These are phyloP conservation scores for Sinopyrophorus schimmeli DNA, from an alignment of 2,888 invertebrate species.

Conservation along the genomic window DNA sequence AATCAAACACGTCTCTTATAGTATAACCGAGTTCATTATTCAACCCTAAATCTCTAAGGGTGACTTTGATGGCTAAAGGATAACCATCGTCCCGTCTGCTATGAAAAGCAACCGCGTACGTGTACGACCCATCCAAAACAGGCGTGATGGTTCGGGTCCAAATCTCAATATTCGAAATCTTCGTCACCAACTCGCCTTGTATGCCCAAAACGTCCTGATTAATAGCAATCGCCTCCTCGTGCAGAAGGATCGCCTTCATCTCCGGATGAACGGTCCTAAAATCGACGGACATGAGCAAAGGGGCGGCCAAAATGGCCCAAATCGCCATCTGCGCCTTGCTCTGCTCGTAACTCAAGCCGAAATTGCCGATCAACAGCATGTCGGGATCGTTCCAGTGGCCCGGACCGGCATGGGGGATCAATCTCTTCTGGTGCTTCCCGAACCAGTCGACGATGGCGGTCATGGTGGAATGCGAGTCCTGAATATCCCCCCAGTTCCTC, in stretches of 20 bases:
- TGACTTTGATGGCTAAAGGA: conserved; percentile 51
- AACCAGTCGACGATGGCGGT: conserved; percentile 62
- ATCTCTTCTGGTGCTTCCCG: conserved; percentile 61
- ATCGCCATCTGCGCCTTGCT: conserved; percentile 69
- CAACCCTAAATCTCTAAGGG: conserved; percentile 47
- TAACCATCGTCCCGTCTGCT: conserved; percentile 57
- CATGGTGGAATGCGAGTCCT: conserved; percentile 65
- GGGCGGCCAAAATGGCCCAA: conserved; percentile 69
- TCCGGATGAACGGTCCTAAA: conserved; percentile 59
- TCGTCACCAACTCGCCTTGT: conserved; percentile 54
- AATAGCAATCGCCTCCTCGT: conserved; percentile 62
- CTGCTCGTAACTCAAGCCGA: conserved; percentile 64
- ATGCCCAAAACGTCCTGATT: conserved; percentile 67
- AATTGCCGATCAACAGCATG: conserved; percentile 64
- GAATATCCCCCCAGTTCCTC: conserved; percentile 66
- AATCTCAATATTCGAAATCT: conserved; percentile 53
- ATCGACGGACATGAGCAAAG: conserved; percentile 68
- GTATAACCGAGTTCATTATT: conserved; percentile 47
- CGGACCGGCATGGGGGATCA: conserved; percentile 62
- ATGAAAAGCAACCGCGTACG: conserved; percentile 64
- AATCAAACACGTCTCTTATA: conserved; percentile 45
- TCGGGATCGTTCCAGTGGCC: conserved; percentile 73
- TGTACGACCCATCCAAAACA: conserved; percentile 52
- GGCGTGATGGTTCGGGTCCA: conserved; percentile 63
- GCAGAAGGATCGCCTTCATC: conserved; percentile 62